Conservation (phyloP, 2,888 invertebrate species). For the Hetaerina titia region DNA sequence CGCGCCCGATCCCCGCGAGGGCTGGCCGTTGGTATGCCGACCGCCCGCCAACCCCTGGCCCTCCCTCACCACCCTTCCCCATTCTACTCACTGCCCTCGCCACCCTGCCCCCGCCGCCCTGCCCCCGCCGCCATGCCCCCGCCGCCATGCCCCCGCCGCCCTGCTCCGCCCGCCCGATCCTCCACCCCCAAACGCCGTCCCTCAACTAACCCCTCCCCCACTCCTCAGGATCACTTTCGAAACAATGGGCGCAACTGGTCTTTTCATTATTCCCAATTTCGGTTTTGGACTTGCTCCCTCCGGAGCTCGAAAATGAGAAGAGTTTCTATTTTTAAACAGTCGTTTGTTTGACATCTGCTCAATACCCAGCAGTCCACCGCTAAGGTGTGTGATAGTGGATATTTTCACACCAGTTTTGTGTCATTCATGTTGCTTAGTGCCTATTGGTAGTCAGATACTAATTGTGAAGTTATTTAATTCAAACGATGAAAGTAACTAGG, state of each 20-base stretch:
- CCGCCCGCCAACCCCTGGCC: background rate
- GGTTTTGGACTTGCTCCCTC: background rate
- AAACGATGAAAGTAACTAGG: too few relatives aligned
- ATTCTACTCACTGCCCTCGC: too few relatives aligned
- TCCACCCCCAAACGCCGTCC: background rate
- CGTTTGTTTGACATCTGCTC: too few relatives aligned
- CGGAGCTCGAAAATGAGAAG: too few relatives aligned
- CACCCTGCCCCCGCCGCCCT: background rate
- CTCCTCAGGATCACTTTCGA: background rate
- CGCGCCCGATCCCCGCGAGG: background rate
- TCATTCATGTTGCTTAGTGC: too few relatives aligned
- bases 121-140: background rate
- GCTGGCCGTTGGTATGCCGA: background rate
- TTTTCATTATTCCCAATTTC: slow-evolving; percentile 8
- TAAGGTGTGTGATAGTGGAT: too few relatives aligned
- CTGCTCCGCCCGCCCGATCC: background rate
- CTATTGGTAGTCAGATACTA: too few relatives aligned
- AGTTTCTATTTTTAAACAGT: too few relatives aligned
- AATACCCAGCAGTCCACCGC: too few relatives aligned
- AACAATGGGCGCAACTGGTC: slow-evolving; percentile 14
- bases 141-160: background rate
- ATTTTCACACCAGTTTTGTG: too few relatives aligned
- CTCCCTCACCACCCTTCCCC: background rate
- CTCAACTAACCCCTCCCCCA: background rate
- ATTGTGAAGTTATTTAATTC: too few relatives aligned